Base-by-base conservation (phyloP, 1,140 invertebrate species). In the Hylaeus volcanicus region DNA sequence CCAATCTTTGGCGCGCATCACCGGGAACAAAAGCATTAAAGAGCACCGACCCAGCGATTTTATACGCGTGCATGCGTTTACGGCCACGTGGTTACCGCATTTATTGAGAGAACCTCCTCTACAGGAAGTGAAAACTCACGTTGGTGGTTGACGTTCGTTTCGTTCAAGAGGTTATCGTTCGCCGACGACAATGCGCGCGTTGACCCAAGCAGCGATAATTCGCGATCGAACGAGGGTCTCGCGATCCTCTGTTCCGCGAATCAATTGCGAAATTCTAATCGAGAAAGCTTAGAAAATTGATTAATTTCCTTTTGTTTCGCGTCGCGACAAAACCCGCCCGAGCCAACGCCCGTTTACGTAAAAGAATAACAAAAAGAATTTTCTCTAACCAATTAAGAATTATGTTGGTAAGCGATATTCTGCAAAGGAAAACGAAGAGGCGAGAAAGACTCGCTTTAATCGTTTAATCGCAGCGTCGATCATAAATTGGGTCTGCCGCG, bases 201-300 rank as follows among this genome's bases (percentile, higher is more conserved):
- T 26, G 55, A 6, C 56, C 43, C 60, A n/a, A 63, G 14, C 53
- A 8, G 6, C 45, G 65, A 68, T 68, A 68, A 68, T 68, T 68
- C 65, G n/a, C 65, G 9, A 26, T 1, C 26, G 9, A 63, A 5
- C 45, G 45, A 26, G 43, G 8, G n/a, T 11, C 43, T 14, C 65
- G 61, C 39, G 69, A 51, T 66, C 39, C 53, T 12, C 53, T 12
- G 37, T 78, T 78, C 53, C 60, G 43, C 64, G 39, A 43, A 41
- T 43, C 37, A 14, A 69, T 37, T 65, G 79, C 51, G 64, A 45
- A 58, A 69, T 80, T 66, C n/a, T 66, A 48, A 66, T 66, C 64
- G 64, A 37, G 5, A 4, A 0, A 37, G 26, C 65, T 14, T 51
- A 68, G 65, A 51, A 68, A 68, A 68, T 68, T 37, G 45, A 68